A percentile compares a stretch with the other conserved stretches of the same genome.
Evolutionary conservation across 2,113 vertebrate species (phyloP).

Genomic region (Rallus limicola): DNA sequence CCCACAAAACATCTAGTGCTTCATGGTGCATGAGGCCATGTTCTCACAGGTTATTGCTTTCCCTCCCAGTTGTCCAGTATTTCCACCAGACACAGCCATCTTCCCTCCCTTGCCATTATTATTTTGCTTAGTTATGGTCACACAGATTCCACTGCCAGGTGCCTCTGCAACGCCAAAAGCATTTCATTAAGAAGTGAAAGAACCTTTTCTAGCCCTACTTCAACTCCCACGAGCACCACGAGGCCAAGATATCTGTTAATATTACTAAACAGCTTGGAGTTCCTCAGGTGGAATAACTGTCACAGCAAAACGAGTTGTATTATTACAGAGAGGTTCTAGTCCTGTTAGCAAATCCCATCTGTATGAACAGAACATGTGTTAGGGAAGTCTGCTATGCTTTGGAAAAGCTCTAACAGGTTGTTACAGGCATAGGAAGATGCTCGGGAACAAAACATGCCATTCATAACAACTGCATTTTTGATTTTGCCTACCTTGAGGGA

Average conservation of each 20-base stretch:
- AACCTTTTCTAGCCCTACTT: neutral
- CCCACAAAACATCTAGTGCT: neutral
- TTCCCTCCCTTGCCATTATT: neutral
- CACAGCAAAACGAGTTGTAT: neutral
- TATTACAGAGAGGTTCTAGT: neutral
- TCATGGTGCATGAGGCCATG: accelerated
- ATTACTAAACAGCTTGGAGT: neutral
- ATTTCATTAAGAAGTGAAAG: neutral
- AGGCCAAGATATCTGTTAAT: neutral
- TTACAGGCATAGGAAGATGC: neutral
- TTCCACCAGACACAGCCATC: neutral
- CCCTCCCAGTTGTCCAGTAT: neutral
- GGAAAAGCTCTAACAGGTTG: neutral
- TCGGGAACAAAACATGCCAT: neutral
- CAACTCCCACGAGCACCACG: neutral
- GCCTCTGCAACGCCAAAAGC: neutral
- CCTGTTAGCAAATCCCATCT: neutral
- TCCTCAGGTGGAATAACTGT: neutral
- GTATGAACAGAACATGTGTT: neutral
- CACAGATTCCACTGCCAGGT: neutral
- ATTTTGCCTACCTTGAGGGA: neutral
- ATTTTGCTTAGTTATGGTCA: neutral
- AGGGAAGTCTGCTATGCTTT: neutral
- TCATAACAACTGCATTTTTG: neutral
- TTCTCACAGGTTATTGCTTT: neutral